Evolutionary conservation across 2,888 invertebrate species (phyloP), one percentile per base, ranked within the genome.

Genomic region (Drosophila affinis): DNA sequence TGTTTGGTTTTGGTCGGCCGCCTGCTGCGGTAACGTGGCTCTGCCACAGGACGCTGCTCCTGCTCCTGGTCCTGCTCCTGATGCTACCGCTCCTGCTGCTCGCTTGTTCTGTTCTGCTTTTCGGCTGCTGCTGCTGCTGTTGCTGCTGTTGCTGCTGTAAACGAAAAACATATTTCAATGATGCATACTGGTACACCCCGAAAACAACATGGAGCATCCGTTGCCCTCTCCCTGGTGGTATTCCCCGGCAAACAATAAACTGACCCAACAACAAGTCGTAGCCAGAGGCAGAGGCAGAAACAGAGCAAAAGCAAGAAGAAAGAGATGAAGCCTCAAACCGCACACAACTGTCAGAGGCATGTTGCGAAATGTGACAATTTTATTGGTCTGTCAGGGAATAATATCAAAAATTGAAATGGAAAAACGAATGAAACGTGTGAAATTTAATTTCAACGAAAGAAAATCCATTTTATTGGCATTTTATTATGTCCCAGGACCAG

Each of bases 311-410:
- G 60, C 56, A 62, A 34, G 49, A 72, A 57, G 49, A 49, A 53
- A 54, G 51, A 62, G 21, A 48, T 51, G 58, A 54, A 24, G 34
- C 45, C 56, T 47, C 48, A 45, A 62, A 69, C 77, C 79, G 70
- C 73, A 78, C 74, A 75, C 76, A 79, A 79, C 75, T 87, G 87
- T 79, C 81, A 78, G 56, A 52, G 59, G 60, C 88, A 87, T 79
- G 84, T 79, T 77, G 46, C 55, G 55, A 65, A 87, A 75, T 84
- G 76, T 87, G 87, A 84, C 87, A 81, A 77, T 88, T 84, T 87
- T 85, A 88, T 87, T 87, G 85, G 75, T 72, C 67, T 75, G 78
- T 75, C 76, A 58, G 45, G 55, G 62, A 75, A 69, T 61, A 61
- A 65, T 62, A 70, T 34, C 70, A 52, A 68, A 56, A 67, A 27